Percentiles rank a stretch among this genome's conserved stretches.
These are phyloP conservation scores for Prostheceraeus crozeri DNA, from an alignment of 2,888 invertebrate genomes.

Conservation along the genomic window DNA sequence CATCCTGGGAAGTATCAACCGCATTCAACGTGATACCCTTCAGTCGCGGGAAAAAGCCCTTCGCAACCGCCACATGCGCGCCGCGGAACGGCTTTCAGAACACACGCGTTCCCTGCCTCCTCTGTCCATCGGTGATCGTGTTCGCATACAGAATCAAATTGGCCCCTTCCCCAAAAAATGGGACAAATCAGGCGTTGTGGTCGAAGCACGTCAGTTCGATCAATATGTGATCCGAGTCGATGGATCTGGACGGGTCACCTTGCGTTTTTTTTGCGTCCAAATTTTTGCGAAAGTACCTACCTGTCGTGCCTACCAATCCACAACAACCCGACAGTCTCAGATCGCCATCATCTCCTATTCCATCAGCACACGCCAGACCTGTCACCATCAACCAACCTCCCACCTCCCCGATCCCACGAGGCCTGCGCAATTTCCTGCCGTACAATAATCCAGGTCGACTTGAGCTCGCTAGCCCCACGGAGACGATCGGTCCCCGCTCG, in stretches of 20 bases:
- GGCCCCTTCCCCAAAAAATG: constrained; percentile 43
- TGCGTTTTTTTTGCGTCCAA: too few species aligned
- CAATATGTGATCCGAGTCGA: constrained; percentile 41
- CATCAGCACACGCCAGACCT: too few species aligned
- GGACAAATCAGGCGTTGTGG: constrained; percentile 44
- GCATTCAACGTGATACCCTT: constrained; percentile 37
- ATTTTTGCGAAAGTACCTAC: too few species aligned
- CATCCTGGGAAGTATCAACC: background rate
- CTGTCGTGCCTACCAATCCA: too few species aligned
- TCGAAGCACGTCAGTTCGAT: constrained; percentile 43
- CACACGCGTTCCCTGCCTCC: constrained; percentile 42
- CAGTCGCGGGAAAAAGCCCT: constrained; percentile 41
- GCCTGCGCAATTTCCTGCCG: too few species aligned
- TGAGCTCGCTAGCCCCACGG: too few species aligned
- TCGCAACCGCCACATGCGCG: constrained; percentile 42
- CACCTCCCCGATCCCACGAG: too few species aligned
- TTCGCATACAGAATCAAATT: constrained; percentile 43
- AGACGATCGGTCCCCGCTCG: too few species aligned
- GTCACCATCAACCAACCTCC: too few species aligned
- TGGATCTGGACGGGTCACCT: constrained; percentile 41
- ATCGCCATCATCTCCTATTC: too few species aligned
- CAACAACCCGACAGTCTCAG: too few species aligned
- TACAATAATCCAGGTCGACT: too few species aligned
- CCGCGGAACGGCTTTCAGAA: constrained; percentile 40
- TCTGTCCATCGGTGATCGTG: constrained; percentile 41